A percentile compares a stretch with the other conserved stretches of the same genome.
Conservation (phyloP, 1,140 invertebrate genomes). For the Archivesica marissinica region DNA sequence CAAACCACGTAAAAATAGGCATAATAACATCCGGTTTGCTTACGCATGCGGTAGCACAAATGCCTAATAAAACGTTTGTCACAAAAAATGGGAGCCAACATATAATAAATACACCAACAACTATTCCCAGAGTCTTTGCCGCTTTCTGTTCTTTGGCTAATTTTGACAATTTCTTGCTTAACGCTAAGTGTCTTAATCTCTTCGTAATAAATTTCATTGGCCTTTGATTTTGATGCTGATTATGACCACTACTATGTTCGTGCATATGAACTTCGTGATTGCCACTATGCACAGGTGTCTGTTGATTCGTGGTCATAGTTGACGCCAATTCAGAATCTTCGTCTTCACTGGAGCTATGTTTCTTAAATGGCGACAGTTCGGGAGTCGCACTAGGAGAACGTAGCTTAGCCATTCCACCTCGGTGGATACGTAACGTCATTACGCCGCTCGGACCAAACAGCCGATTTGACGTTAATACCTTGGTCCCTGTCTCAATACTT, state of each 20-base stretch:
- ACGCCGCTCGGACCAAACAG: constrained; percentile 74
- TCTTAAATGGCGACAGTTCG: constrained; percentile 7
- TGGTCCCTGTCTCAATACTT: constrained; percentile 77
- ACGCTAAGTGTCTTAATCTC: constrained; percentile 77
- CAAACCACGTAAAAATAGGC: constrained; percentile 84
- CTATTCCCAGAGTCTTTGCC: constrained; percentile 96
- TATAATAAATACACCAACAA: constrained; percentile 96
- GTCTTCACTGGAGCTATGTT: constrained; percentile 53
- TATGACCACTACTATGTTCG: constrained; percentile 34
- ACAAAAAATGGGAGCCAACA: constrained; percentile 99
- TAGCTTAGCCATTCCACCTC: constrained; percentile 72
- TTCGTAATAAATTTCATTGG: constrained; percentile 79
- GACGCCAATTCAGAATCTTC: constrained; percentile 31
- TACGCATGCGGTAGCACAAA: constrained; percentile 88
- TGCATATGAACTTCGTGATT: constrained; percentile 43
- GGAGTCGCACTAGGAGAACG: constrained; percentile 42
- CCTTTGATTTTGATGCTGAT: constrained; percentile 53
- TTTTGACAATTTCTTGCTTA: constrained; percentile 81
- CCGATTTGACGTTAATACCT: constrained; percentile 73
- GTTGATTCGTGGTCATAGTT: constrained; percentile 62
- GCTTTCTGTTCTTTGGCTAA: constrained; percentile 93
- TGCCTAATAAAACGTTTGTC: constrained; percentile 91
- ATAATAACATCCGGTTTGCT: constrained; percentile 75
- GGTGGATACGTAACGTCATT: constrained; percentile 81
- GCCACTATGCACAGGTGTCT: constrained; percentile 62